Evolutionary conservation across 2,113 vertebrate species (phyloP).

Genomic region (Zonotrichia leucophrys): DNA sequence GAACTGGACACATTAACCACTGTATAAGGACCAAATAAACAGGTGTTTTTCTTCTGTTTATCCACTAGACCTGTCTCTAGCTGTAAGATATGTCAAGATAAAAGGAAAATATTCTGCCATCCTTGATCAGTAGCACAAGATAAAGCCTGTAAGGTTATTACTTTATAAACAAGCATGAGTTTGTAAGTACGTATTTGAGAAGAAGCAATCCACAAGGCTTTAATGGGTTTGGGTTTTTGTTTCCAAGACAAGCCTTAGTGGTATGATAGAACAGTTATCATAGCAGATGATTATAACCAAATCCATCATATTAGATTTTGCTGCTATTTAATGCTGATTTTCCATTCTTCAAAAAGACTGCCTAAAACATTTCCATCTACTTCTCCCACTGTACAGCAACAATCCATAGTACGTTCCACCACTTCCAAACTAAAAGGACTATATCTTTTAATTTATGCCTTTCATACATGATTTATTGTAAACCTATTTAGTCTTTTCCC

Average conservation of each 20-base stretch:
- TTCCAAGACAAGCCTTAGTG: neutral
- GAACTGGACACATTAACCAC: neutral
- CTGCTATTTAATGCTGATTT: neutral
- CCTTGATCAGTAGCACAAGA: neutral
- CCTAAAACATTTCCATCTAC: neutral
- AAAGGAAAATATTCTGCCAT: neutral
- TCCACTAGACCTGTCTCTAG: neutral
- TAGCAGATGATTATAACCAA: neutral
- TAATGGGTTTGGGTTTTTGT: neutral
- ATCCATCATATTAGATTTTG: neutral
- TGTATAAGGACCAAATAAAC: neutral
- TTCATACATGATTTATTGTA: neutral
- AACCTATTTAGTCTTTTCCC: neutral
- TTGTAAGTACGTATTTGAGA: neutral
- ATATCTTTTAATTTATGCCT: neutral
- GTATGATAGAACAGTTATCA: neutral
- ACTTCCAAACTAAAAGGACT: neutral
- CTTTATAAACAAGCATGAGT: neutral
- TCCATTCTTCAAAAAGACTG: neutral
- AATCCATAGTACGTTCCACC: neutral
- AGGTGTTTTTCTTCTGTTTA: neutral
- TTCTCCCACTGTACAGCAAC: neutral
- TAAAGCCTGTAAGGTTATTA: neutral
- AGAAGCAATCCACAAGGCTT: neutral
- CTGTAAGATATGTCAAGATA: neutral